Base-by-base conservation (phyloP, 2,113 vertebrate species). In the Eulacestoma nigropectus region DNA sequence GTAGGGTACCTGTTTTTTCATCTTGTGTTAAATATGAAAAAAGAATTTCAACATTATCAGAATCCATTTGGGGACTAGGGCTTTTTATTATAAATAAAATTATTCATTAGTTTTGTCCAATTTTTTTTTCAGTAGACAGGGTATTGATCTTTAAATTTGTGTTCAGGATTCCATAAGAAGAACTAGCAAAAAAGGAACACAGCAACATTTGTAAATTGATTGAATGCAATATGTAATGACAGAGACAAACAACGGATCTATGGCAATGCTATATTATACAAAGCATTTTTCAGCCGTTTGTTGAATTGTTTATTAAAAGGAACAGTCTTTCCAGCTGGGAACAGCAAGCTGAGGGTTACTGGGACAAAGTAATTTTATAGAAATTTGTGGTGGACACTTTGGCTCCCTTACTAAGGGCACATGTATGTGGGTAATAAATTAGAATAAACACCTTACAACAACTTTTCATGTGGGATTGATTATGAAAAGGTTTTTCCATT, bases 81-180 rank as follows among this genome's bases (percentile, higher is more conserved):
- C 90, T 98, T 98, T 96, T 98, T 98, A 97, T 97, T 98, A 95
- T 97, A 97, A 98, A 98, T 98, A 97, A 98, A 97, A 98, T 97
- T 95, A 98, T 97, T 98, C 97, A 98, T 98, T 98, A 98, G 97
- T 97, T 97, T 95, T 92, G 90, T 96, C 92, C 87, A 88, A 67
- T 96, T 95, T 97, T 97, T 82, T 98, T 97, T 97, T 96, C 96
- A 88, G 92, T 74, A 96, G 98, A 98, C 95, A 97, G 68, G 53
- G 37, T 98, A 98, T 98, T 97, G 98, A 98, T 98, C 97, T 97
- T 95, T 84, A 72, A 86, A 95, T 98, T 97, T 97, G 97, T 97
- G 89, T 97, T 95, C 85, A 96, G 97, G 93, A 96, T 94, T 87
- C 93, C 57, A 14, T 91, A 96, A 85, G 93, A 95, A 81, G 78